These are phyloP conservation scores for Entomyzon cyanotis DNA, from an alignment of 2,113 vertebrate genomes.

Conservation along the genomic window DNA sequence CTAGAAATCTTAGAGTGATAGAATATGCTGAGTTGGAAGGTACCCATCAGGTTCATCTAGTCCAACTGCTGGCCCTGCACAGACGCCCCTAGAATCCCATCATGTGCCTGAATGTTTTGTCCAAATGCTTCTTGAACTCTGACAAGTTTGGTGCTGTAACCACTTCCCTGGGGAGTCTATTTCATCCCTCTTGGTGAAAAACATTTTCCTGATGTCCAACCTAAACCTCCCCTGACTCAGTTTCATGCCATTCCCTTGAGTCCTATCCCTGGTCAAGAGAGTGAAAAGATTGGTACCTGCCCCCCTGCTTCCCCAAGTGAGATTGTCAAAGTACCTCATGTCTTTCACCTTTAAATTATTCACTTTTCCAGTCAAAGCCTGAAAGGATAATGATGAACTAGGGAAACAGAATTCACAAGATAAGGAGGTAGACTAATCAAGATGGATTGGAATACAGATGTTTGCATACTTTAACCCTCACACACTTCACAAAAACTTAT, in stretches of 20 bases:
- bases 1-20: neutral
- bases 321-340: neutral
- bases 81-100: neutral
- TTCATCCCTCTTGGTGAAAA: neutral
- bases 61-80: neutral
- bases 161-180: neutral
- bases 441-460: neutral
- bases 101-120: neutral
- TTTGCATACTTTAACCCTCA: neutral
- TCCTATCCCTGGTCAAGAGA: neutral
- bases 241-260: rapidly evolving
- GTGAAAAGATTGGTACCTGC: rapidly evolving
- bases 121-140: neutral
- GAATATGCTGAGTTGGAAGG: neutral
- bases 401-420: neutral
- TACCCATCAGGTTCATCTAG: neutral
- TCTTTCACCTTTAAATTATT: neutral
- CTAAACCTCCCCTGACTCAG: rapidly evolving
- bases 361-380: neutral
- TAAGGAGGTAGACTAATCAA: neutral
- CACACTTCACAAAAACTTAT: neutral
- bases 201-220: neutral
- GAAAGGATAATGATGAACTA: neutral
- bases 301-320: neutral
- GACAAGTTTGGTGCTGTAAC: neutral